These are phyloP conservation scores for Leptopilina syphax DNA, from an alignment of 2,888 invertebrate species.

Conservation along the genomic window DNA sequence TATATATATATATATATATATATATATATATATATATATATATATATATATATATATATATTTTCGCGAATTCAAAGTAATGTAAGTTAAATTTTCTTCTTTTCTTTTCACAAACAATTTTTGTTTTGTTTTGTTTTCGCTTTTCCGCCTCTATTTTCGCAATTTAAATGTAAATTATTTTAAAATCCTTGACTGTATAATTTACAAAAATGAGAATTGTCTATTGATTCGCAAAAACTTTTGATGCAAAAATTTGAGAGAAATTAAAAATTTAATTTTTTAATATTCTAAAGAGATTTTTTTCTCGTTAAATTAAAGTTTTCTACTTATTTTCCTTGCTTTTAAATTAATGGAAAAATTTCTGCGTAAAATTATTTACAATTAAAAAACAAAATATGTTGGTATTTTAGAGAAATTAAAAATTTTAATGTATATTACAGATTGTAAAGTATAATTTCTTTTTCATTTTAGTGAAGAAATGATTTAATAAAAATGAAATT, in stretches of 20 bases:
- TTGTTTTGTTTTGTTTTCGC: neutral
- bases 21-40: too few species aligned
- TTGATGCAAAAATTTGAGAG: neutral
- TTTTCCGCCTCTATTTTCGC: neutral
- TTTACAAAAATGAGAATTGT: neutral
- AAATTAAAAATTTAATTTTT: neutral
- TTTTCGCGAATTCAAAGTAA: neutral
- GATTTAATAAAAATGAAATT: neutral
- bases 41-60: too few species aligned
- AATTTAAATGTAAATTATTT: conserved; percentile 1
- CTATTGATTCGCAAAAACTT: neutral
- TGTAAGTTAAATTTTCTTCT: neutral
- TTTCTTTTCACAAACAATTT: neutral
- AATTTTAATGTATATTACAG: too few species aligned
- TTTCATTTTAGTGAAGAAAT: too few species aligned
- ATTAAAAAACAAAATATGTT: too few species aligned
- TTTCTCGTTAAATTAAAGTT: too few species aligned
- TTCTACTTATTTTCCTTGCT: too few species aligned
- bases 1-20: too few species aligned
- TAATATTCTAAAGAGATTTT: neutral
- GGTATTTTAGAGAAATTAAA: too few species aligned
- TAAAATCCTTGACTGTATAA: neutral
- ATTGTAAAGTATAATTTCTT: too few species aligned
- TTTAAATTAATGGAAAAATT: too few species aligned
- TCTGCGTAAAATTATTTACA: too few species aligned